Percentiles rank a stretch among this genome's conserved stretches.
phyloP scores from a whole-genome alignment of 2,113 vertebrate genomes.

The Irena cyanogastra region DNA sequence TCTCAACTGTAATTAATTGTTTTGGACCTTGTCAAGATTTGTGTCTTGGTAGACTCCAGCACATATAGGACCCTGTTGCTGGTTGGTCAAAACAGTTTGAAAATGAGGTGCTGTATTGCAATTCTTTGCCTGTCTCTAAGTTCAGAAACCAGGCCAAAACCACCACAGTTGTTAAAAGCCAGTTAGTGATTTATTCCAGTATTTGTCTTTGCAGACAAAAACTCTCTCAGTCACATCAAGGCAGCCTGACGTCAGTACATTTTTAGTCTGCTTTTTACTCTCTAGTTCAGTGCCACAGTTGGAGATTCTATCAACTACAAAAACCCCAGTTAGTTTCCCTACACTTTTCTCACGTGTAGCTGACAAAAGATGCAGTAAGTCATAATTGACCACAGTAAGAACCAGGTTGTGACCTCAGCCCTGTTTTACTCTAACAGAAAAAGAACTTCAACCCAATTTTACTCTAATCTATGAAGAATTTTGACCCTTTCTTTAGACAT shows the following conservation, averaged over 20 bases:
- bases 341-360: background rate
- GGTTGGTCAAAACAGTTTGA: background rate
- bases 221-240: background rate
- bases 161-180: background rate
- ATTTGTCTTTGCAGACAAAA: background rate
- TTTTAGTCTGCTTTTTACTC: background rate
- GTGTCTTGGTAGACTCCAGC: background rate
- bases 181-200: background rate
- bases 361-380: background rate
- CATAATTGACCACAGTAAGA: background rate
- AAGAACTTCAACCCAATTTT: background rate
- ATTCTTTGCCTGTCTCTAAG: background rate
- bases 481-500: background rate
- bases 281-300: background rate
- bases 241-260: background rate
- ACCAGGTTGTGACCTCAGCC: background rate
- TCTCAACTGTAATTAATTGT: background rate
- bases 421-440: background rate
- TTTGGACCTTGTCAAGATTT: background rate
- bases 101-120: background rate
- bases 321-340: background rate
- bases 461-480: background rate
- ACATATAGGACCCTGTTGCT: background rate
- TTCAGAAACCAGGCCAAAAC: slow-evolving; percentile 6
- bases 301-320: background rate